Base-by-base conservation (phyloP, 2,113 vertebrate species). In the Ranitomeya imitator region DNA sequence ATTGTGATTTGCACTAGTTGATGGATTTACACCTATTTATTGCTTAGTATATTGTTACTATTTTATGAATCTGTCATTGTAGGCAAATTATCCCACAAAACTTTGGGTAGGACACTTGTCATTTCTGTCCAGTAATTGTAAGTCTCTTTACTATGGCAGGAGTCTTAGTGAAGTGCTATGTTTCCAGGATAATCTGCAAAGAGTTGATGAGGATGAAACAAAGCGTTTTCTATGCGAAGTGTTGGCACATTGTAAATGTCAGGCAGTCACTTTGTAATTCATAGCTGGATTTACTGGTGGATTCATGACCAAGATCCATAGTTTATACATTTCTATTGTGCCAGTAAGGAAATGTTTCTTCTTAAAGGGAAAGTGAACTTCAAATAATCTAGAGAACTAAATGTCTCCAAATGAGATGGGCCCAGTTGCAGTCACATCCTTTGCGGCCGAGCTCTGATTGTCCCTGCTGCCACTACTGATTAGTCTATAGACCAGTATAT, bases 191-290 rank as follows among this genome's bases (percentile, higher is more conserved):
- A 8, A 45, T 74, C 4, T 16, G 9, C 15, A 12, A 26, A 15
- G 31, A 37, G 71, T 6, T 31, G 16, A 7, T 54, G 13, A 19
- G 37, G 16, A 16, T 5, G 19, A 54, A 54, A 78, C 51, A 54
- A 78, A 78, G 76, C 54, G 18, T 51, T 19, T n/a, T 54, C 15
- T 78, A n/a, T 54, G 71, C 71, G 16, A 63, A 63, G 21, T 74
- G 31, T 15, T 74, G 71, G 71, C 71, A 78, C 45, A 78, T 21
- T 52, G 51, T 78, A 78, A 78, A 78, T 78, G 76, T 78, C 76
- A 74, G 16, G 71, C 31, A 54, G 45, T 21, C 76, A 19, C 16
- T 78, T 54, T 78, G 51, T 54, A n/a, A 78, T 54, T n/a, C 54
- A 78, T 45, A 12, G 15, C 31, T 16, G 71, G 26, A 74, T 74